A percentile compares a stretch with the other conserved stretches of the same genome.
These are phyloP conservation scores for Siniperca chuatsi DNA, from an alignment of 2,113 vertebrate genomes.

Conservation along the genomic window DNA sequence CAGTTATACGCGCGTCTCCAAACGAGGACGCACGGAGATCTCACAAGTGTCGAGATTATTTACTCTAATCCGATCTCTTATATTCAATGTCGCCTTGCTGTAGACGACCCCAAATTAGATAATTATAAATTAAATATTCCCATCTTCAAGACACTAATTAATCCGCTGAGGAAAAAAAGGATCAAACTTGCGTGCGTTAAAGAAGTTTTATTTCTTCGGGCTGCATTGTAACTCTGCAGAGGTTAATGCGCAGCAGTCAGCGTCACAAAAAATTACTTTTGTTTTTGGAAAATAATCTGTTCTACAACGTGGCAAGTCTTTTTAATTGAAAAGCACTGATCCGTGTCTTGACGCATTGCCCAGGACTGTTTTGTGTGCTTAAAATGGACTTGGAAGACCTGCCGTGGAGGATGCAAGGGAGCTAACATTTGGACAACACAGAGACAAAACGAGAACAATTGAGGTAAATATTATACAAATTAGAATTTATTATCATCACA, in stretches of 20 bases:
- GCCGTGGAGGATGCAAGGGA: constrained; percentile 69
- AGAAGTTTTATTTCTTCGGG: constrained; percentile 40
- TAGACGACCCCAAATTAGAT: constrained; percentile 7
- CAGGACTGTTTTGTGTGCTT: constrained; percentile 51
- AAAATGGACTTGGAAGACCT: constrained; percentile 77
- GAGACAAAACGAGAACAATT: constrained; percentile 30
- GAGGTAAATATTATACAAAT: constrained; percentile 62
- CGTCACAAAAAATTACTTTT: neutral
- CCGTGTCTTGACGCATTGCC: constrained; percentile 63
- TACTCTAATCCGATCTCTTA: neutral
- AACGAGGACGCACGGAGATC: constrained; percentile 55
- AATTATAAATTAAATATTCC: neutral
- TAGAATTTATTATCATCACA: neutral
- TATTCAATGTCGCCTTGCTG: neutral
- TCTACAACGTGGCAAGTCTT: constrained; percentile 26
- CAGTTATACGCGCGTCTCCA: constrained; percentile 50
- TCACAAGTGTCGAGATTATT: neutral
- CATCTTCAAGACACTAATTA: neutral
- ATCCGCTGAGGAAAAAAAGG: neutral
- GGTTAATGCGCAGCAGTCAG: neutral
- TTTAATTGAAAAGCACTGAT: constrained; percentile 53
- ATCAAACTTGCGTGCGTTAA: neutral
- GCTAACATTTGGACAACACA: constrained; percentile 48
- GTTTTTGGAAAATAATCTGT: neutral
- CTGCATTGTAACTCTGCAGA: neutral